phyloP scores from a whole-genome alignment of 2,888 invertebrate species.

The Volucella bombylans region DNA sequence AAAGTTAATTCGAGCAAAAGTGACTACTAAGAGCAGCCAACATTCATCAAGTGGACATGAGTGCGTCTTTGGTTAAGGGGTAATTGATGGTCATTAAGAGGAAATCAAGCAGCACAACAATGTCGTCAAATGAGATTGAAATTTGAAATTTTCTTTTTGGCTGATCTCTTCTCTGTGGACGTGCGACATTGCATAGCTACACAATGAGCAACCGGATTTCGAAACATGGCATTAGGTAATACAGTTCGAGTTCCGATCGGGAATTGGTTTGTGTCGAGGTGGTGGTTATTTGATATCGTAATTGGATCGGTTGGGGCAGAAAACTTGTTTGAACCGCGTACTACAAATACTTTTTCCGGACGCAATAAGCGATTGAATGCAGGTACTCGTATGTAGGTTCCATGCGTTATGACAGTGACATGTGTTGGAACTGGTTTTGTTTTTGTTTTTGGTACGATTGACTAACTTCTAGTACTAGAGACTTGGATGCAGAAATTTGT shows the following conservation, averaged over 20 bases:
- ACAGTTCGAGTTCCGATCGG: not conserved
- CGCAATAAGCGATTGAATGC: not conserved
- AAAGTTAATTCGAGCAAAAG: not conserved
- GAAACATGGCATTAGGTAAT: not conserved
- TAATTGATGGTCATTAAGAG: conserved; percentile 29
- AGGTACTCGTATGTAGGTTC: not conserved
- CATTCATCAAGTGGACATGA: too few species aligned
- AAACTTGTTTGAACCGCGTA: conserved; percentile 1
- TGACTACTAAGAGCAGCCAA: not conserved
- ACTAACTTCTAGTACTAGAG: too few species aligned
- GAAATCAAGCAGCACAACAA: conserved; percentile 9
- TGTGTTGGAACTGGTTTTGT: conserved; percentile 4
- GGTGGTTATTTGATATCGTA: conserved; percentile 11
- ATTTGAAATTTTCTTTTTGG: not conserved
- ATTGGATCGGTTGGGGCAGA: not conserved
- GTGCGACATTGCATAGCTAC: not conserved
- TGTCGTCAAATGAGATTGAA: not conserved
- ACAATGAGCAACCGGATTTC: too few species aligned
- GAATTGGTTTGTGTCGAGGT: conserved; percentile 6
- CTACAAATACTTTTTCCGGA: conserved; percentile 21
- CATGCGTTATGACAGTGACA: not conserved
- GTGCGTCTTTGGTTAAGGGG: not conserved
- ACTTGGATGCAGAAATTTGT: too few species aligned
- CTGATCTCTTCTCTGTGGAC: not conserved
- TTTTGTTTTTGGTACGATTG: too few species aligned